phyloP scores from a whole-genome alignment of 2,113 vertebrate genomes.

The Catharus minimus region DNA sequence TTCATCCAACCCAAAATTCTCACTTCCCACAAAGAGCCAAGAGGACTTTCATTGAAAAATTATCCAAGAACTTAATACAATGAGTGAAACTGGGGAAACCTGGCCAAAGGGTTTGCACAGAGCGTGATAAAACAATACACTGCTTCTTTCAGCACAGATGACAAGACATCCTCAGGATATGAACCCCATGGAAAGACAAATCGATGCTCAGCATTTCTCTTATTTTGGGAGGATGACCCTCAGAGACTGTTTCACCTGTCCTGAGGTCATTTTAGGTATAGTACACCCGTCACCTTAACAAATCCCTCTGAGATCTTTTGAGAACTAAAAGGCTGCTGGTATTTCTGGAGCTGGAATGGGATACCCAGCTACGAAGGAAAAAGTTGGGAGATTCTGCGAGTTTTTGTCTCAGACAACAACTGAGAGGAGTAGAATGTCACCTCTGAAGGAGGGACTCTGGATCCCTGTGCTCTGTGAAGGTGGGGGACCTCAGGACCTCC shows the following conservation, averaged over 20 bases:
- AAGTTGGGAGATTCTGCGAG: rapidly evolving
- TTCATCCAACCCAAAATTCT: background rate
- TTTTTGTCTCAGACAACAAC: background rate
- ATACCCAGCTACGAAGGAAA: background rate
- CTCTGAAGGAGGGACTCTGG: background rate
- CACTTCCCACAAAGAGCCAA: background rate
- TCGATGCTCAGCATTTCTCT: background rate
- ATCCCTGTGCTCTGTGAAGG: background rate
- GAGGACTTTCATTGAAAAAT: background rate
- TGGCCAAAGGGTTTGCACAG: background rate
- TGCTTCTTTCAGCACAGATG: background rate
- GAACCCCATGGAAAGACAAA: background rate
- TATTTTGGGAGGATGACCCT: background rate
- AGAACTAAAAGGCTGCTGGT: background rate
- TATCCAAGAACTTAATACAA: background rate
- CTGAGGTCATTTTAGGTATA: background rate
- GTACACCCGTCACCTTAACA: background rate
- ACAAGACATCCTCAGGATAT: background rate
- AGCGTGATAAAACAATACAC: background rate
- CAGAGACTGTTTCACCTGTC: background rate
- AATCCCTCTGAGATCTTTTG: background rate
- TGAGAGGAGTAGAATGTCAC: background rate
- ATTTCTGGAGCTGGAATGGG: background rate
- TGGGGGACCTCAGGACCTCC: background rate
- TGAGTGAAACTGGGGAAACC: background rate